Conservation (phyloP, 2,113 vertebrate genomes). For the Garra rufa region DNA sequence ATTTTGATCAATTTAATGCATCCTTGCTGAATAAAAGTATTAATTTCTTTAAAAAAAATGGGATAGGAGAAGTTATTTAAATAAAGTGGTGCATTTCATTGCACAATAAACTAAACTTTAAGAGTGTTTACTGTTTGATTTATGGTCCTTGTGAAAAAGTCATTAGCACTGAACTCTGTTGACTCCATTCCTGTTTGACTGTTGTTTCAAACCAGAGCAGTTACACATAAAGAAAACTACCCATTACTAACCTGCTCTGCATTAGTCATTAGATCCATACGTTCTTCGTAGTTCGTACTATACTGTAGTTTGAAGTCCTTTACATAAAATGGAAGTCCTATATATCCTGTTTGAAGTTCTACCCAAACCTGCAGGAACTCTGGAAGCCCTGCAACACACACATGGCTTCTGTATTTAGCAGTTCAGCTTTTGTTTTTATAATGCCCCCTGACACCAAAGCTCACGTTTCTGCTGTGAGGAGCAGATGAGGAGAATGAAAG, state of each 20-base stretch:
- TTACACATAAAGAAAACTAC: not conserved
- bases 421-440: conserved; percentile 70
- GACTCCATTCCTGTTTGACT: not conserved
- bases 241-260: not conserved
- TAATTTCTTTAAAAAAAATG: too few species aligned
- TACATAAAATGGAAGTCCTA: not conserved
- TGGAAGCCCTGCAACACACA: conserved; percentile 54
- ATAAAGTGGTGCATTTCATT: not conserved
- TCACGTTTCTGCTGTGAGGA: conserved; percentile 25
- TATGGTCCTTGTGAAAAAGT: not conserved
- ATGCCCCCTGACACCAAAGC: conserved; percentile 62
- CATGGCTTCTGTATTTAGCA: conserved; percentile 72
- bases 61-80: too few species aligned
- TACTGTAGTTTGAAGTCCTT: conserved; percentile 7
- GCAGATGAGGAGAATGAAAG: conserved; percentile 36
- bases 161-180: not conserved
- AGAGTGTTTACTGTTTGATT: not conserved
- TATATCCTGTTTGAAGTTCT: conserved; percentile 20
- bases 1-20: too few species aligned
- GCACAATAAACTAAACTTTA: not conserved
- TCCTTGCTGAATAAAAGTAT: too few species aligned
- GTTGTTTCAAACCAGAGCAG: not conserved
- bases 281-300: not conserved
- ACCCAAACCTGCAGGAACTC: conserved; percentile 23
- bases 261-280: not conserved